Evolutionary conservation across 64 coral and sea anemone genomes (phyloP).

Genomic region (Orbicella faveolata): DNA sequence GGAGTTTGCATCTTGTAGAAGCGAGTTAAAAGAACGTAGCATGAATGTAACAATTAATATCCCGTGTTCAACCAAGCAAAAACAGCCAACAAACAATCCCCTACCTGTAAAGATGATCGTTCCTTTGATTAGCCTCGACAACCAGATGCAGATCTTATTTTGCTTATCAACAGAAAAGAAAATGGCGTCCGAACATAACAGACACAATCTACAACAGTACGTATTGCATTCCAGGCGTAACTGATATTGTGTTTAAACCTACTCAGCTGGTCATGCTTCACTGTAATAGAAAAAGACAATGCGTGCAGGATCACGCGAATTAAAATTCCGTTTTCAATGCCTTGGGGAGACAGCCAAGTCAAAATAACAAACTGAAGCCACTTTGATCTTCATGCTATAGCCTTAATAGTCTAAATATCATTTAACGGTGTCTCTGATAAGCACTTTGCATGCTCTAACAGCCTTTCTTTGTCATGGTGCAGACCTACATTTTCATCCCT

Average conservation of each 20-base stretch:
- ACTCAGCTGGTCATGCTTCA: conserved; percentile 20
- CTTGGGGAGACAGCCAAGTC: not conserved
- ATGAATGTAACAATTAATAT: no score
- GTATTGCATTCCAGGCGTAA: conserved; percentile 5
- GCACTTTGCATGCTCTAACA: no score
- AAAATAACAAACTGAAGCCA: not conserved
- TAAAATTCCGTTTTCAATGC: not conserved
- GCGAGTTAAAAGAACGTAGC: no score
- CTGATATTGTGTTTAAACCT: not conserved
- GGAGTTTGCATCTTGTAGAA: no score
- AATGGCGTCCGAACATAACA: not conserved
- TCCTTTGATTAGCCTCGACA: not conserved
- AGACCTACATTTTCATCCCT: no score
- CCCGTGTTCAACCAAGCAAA: no score
- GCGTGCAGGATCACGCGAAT: not conserved
- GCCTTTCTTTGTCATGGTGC: no score
- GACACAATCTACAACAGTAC: not conserved
- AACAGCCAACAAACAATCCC: no score
- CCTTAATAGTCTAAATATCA: no score
- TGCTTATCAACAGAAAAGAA: not conserved
- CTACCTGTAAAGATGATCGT: no score
- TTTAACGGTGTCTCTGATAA: no score
- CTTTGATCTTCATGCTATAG: no score
- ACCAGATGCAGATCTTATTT: not conserved
- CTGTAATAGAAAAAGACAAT: not conserved